These are phyloP conservation scores for Ormyrus nitidulus DNA, from an alignment of 2,888 invertebrate genomes.

Conservation along the genomic window DNA sequence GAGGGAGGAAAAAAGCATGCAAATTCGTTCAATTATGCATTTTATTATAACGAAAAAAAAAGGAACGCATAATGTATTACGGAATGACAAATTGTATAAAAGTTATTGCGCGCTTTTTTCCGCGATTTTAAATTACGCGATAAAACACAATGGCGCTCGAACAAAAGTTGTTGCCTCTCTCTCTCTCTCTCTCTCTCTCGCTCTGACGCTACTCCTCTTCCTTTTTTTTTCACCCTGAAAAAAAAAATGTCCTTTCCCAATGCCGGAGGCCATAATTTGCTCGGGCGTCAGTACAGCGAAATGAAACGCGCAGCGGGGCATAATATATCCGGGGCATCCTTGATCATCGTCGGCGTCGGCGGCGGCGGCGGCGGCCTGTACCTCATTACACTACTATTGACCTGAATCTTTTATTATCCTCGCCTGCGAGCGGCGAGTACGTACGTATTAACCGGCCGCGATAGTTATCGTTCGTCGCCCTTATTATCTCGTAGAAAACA, in stretches of 20 bases:
- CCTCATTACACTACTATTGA: constrained; percentile 68
- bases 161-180: constrained; percentile 53
- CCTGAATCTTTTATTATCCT: constrained; percentile 71
- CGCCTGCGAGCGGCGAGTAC: constrained; percentile 56
- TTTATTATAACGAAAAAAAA: constrained; percentile 46
- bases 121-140: constrained; percentile 58
- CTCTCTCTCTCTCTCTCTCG: constrained; percentile 30
- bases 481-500: constrained; percentile 71
- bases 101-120: constrained; percentile 53
- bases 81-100: constrained; percentile 58
- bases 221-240: constrained; percentile 28
- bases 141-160: constrained; percentile 56
- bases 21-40: constrained; percentile 57
- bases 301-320: constrained; percentile 46
- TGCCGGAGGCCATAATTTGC: constrained; percentile 56
- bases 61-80: constrained; percentile 53
- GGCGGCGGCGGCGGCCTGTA: constrained; percentile 4
- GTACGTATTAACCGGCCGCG: constrained; percentile 50
- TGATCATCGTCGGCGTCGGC: constrained; percentile 46
- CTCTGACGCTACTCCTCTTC: background rate
- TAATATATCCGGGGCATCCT: constrained; percentile 53
- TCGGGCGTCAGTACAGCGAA: constrained; percentile 46
- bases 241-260: constrained; percentile 47
- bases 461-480: constrained; percentile 60
- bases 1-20: constrained; percentile 40